Percentiles rank a stretch among this genome's conserved stretches.
phyloP scores from a whole-genome alignment of 2,888 invertebrate species.

The Oscheius sp. region DNA sequence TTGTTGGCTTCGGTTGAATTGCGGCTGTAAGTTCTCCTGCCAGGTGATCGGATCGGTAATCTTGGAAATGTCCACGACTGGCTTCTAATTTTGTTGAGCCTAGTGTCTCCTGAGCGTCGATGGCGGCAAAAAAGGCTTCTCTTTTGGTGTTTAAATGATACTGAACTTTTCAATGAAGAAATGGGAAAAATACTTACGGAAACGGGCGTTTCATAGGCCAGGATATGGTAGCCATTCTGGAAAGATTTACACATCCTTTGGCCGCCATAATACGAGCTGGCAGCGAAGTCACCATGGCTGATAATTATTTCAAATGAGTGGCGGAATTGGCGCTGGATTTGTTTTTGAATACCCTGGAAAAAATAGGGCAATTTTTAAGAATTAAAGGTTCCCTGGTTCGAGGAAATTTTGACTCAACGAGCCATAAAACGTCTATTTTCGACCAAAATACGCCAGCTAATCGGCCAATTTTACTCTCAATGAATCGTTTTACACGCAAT shows the following conservation, averaged over 20 bases:
- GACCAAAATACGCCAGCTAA: too few species aligned
- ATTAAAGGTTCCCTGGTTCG: too few species aligned
- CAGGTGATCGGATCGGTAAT: constrained; percentile 43
- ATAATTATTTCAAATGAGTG: constrained; percentile 50
- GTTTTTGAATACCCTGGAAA: constrained; percentile 44
- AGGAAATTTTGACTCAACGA: too few species aligned
- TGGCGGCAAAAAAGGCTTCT: constrained; percentile 43
- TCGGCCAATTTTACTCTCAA: too few species aligned
- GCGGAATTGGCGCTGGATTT: constrained; percentile 45
- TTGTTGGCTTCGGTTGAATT: constrained; percentile 40
- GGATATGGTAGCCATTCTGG: constrained; percentile 33
- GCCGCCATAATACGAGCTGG: constrained; percentile 37
- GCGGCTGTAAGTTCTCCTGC: constrained; percentile 48
- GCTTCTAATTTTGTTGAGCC: constrained; percentile 41
- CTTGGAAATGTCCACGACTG: constrained; percentile 48
- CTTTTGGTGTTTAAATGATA: constrained; percentile 44
- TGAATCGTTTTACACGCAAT: too few species aligned
- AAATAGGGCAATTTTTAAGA: too few species aligned
- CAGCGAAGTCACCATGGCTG: constrained; percentile 41
- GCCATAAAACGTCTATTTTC: too few species aligned
- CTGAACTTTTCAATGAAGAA: constrained; percentile 17
- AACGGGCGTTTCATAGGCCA: constrained; percentile 48
- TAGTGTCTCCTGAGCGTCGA: constrained; percentile 48
- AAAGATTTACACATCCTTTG: constrained; percentile 43
- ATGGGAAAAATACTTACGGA: constrained; percentile 3